Evolutionary conservation across 2,797 vertebrate species (phyloP).

Genomic region (Melanotaenia pygmaea): DNA sequence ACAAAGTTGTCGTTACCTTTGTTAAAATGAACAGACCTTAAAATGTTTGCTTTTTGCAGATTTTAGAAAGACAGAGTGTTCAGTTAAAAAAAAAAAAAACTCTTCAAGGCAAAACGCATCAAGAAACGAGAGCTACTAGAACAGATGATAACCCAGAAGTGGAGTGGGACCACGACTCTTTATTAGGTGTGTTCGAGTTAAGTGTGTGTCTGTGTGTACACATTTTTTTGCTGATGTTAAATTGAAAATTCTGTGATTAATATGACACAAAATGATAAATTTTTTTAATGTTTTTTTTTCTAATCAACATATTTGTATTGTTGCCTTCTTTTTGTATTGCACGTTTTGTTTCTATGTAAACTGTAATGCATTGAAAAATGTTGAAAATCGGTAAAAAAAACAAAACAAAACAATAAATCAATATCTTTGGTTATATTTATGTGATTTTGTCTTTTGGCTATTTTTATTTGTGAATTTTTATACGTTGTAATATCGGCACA

Average conservation of each 20-base stretch:
- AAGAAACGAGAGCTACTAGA: slow-evolving; percentile 18
- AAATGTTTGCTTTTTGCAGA: neutral
- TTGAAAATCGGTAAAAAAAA: slow-evolving; percentile 45
- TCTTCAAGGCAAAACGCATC: neutral
- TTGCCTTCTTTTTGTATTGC: slow-evolving; percentile 64
- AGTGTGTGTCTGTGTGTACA: slow-evolving; percentile 11
- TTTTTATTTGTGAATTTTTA: neutral
- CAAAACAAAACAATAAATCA: slow-evolving; percentile 62
- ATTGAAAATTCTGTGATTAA: slow-evolving; percentile 28
- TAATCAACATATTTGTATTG: slow-evolving; percentile 41
- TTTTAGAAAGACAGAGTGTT: neutral
- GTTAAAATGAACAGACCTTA: neutral
- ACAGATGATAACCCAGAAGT: slow-evolving; percentile 15
- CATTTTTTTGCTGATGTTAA: slow-evolving; percentile 35
- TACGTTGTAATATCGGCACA: neutral
- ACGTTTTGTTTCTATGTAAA: slow-evolving; percentile 60
- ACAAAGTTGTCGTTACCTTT: neutral
- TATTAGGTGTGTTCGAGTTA: slow-evolving; percentile 1
- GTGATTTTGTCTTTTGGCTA: slow-evolving; percentile 6
- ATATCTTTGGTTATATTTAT: slow-evolving; percentile 46
- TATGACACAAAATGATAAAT: slow-evolving; percentile 28
- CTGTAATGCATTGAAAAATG: slow-evolving; percentile 49
- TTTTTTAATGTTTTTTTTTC: slow-evolving; percentile 46
- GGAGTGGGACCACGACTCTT: neutral
- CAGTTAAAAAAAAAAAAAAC: neutral